phyloP scores from a whole-genome alignment of 2,888 invertebrate species.

The Theristus sp. region DNA sequence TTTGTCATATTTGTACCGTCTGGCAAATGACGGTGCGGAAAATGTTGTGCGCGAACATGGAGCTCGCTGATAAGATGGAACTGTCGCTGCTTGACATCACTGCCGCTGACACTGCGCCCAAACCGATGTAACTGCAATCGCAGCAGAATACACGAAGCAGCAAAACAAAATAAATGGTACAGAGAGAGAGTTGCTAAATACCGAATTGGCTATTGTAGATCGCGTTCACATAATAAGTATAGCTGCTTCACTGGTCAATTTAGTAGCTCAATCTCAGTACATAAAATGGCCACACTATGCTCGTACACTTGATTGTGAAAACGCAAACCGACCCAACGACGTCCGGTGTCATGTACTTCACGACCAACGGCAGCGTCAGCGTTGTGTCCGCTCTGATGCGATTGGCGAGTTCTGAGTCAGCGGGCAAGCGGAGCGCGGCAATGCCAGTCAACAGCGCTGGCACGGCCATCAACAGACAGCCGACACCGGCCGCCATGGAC shows the following conservation, averaged over 20 bases:
- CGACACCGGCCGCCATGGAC: constrained; percentile 77
- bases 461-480: constrained; percentile 83
- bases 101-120: constrained; percentile 94
- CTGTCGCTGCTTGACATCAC: constrained; percentile 99
- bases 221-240: no score
- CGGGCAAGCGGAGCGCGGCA: constrained; percentile 42
- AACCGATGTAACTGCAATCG: constrained; percentile 17
- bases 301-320: no score
- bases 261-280: no score
- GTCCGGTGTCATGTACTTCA: background rate
- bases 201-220: no score
- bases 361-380: background rate
- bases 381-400: background rate
- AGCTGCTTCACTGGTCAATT: no score
- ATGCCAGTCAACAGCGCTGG: constrained; percentile 87
- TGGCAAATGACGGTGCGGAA: constrained; percentile 91
- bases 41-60: constrained; percentile 96
- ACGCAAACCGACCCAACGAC: background rate
- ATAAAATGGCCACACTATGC: no score
- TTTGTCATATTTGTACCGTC: no score
- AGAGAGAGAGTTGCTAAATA: no score
- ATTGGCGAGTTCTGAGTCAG: background rate
- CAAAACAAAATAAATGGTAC: no score
- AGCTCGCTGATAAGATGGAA: constrained; percentile 86
- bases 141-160: background rate